Base-by-base conservation (phyloP, 2,113 vertebrate species). In the Diphyllodes magnificus region DNA sequence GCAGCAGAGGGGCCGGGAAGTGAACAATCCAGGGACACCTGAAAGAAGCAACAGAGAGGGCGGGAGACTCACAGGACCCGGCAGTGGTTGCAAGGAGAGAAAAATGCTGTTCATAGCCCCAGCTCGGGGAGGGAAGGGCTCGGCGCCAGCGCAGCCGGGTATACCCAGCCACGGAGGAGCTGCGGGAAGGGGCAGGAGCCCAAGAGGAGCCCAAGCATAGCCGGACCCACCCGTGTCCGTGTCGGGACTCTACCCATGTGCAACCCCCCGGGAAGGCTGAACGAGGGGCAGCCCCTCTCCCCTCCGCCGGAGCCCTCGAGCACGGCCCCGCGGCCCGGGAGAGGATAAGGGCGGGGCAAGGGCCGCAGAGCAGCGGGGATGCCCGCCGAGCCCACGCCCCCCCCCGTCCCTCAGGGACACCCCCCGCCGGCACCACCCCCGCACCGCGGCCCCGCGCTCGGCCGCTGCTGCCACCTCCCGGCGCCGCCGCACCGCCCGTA, bases 381-480 rank as follows among this genome's bases (percentile, higher is more conserved):
- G 47, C 51, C 82, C 45, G 24, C 15, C 25, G 45, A 82, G 59
- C 53, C 59, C 80, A 1, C 17, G 56, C 19, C 40, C 35, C 54
- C 54, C 47, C 57, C 42, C 23, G 47, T 39, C 27, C 64, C 45
- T 10, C 60, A 76, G 88, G 77, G 51, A 79, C 84, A 39, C 25
- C 60, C 84, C 3, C 60, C 73, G 35, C 21, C 51, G 60, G 57
- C 69, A 28, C n/a, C 73, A n/a, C 61, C 90, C 64, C 60, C 65
- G n/a, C 70, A 1, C 35, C 50, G 39, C 45, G 31, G 82, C 39
- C 19, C 66, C 9, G 54, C 24, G 6, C 60, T 40, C 61, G 84
- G 91, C 44, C 88, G 81, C 91, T 96, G 95, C 95, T 95, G 95
- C 95, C 95, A 90, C 91, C 95, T 93, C 78, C 93, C 64, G 93